Base-by-base conservation (phyloP, 2,113 vertebrate species). In the Sturnus vulgaris region DNA sequence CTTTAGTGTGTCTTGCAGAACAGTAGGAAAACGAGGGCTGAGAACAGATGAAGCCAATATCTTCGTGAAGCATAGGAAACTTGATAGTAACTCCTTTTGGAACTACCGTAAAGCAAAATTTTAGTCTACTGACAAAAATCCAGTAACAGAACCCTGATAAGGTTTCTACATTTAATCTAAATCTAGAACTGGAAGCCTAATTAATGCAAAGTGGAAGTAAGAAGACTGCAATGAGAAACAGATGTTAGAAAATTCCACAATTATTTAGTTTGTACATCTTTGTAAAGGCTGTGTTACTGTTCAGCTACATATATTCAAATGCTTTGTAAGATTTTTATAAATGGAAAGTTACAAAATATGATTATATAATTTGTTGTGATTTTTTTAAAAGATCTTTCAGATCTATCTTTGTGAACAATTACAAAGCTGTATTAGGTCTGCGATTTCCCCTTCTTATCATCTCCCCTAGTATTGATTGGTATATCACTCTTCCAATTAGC, bases 241-340 rank as follows among this genome's bases (percentile, higher is more conserved):
- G 72, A 93, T 87, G 86, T 53, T 61, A 72, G 55, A 84, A 71
- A 86, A 92, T 39, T 66, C 90, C 89, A 90, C 72, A 65, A 76
- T 95, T 95, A 91, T 57, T 89, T 89, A 61, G 44, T 91, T 87
- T 82, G 50, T 85, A 72, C 53, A 50, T 71, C 52, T 88, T 88
- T 84, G 33, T 93, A 88, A 90, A 85, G 57, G 46, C 47, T 52
- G 25, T 69, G 22, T 83, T 73, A 84, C 42, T 86, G 47, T 82
- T 79, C 64, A 81, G 11, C 28, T 81, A 61, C 21, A 57, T 40
- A 42, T 44, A 91, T 63, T 60, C n/a, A 56, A 88, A 66, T 56
- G 77, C 63, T 83, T 86, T 22, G 19, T 66, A 87, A 52, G 37
- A 30, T n/a, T 82, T 87, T 65, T 81, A 76, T 63, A 88, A 53